phyloP scores from a whole-genome alignment of 2,113 vertebrate genomes.

The Anseranas semipalmata region DNA sequence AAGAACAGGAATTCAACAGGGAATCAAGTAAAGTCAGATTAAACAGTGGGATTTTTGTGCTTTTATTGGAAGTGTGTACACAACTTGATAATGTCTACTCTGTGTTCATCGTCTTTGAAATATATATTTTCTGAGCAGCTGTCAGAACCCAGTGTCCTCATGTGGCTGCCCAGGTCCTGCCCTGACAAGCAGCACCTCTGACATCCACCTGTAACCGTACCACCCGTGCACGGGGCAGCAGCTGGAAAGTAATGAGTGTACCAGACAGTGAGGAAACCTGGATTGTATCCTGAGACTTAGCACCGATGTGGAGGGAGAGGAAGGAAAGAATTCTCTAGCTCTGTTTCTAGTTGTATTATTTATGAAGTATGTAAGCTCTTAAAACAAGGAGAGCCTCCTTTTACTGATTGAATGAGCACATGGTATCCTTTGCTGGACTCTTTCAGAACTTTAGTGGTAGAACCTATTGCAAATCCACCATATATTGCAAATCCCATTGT shows the following conservation, averaged over 20 bases:
- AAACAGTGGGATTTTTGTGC: neutral
- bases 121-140: neutral
- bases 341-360: neutral
- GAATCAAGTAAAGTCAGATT: neutral
- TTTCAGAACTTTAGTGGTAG: neutral
- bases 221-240: rapidly evolving
- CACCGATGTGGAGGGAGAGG: neutral
- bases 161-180: neutral
- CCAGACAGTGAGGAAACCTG: neutral
- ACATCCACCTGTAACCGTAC: too few species aligned
- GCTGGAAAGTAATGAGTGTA: neutral
- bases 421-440: neutral
- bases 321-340: neutral
- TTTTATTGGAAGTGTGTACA: neutral
- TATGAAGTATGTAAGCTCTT: neutral
- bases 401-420: neutral
- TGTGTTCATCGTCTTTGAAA: rapidly evolving
- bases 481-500: neutral
- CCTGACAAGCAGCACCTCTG: neutral
- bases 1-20: neutral
- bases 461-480: neutral
- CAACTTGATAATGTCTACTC: neutral
- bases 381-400: neutral
- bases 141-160: rapidly evolving
- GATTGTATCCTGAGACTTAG: neutral